phyloP scores from a whole-genome alignment of 2,888 invertebrate species.

The Temnothorax ravouxi region DNA sequence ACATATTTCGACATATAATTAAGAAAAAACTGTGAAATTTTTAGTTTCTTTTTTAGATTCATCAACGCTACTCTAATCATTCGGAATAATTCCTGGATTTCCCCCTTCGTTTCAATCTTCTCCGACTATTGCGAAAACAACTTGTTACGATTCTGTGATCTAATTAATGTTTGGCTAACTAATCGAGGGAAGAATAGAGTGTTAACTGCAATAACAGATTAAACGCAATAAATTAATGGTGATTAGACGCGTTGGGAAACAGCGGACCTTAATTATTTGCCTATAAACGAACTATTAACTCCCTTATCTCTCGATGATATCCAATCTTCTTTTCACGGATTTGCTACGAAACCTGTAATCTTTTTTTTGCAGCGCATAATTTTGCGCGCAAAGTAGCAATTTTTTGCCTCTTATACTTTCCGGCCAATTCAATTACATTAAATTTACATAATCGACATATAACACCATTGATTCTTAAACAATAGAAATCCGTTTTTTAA shows the following conservation, averaged over 20 bases:
- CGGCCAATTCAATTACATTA: constrained; percentile 22
- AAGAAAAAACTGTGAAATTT: neutral
- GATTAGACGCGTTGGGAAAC: neutral
- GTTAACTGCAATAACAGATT: constrained; percentile 1
- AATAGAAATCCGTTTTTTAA: neutral
- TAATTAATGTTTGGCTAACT: constrained; percentile 16
- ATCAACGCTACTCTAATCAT: neutral
- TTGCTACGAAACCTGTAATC: constrained; percentile 27
- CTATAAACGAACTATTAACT: constrained; percentile 8
- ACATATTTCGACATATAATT: neutral
- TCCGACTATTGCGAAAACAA: neutral
- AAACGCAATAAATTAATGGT: neutral
- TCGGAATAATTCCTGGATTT: constrained; percentile 29
- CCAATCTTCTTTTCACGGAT: constrained; percentile 22
- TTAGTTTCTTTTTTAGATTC: neutral
- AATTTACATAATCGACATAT: constrained; percentile 29
- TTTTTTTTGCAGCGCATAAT: constrained; percentile 26
- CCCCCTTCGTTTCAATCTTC: neutral
- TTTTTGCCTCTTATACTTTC: constrained; percentile 21
- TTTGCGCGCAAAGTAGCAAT: constrained; percentile 8
- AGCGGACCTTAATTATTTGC: constrained; percentile 14
- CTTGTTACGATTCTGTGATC: constrained; percentile 1
- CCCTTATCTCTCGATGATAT: constrained; percentile 33
- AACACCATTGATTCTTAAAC: neutral
- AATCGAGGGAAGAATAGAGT: constrained; percentile 9